Base-by-base conservation (phyloP, 2,113 vertebrate species). In the Microcebus griseorufus region DNA sequence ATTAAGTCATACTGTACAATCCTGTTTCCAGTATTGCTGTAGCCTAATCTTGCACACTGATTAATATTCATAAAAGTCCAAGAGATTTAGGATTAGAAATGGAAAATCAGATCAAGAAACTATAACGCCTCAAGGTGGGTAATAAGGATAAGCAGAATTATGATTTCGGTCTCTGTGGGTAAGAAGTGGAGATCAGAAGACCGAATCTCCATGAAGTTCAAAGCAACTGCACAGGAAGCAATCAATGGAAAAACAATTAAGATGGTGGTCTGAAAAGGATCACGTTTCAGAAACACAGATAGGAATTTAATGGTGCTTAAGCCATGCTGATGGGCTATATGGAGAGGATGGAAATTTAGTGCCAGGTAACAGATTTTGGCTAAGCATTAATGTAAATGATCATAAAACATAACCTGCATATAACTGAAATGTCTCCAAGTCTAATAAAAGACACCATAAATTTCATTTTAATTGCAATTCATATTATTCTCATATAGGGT, bases 71-170 rank as follows among this genome's bases (percentile, higher is more conserved):
- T 55, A 48, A 58, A 86, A 45, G 62, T 82, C 6, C 72, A n/a
- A n/a, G 45, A 37, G 67, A 73, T 58, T 95, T 88, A 90, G 88
- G 55, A 89, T 95, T 88, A 83, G 78, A 89, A 78, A 39, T n/a
- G 82, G 72, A 86, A 62, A 94, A 87, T 93, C 37, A 75, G 55
- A 86, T 70, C 39, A 89, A 94, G 55, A 93, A 78, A 69, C 32
- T 83, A 1, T 80, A 73, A 69, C 62, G 93, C 85, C 25, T 96
- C 20, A 73, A 88, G 72, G 51, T 90, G 48, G 65, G 29, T 81
- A 62, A 62, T 48, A 69, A 85, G 78, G 70, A 45, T 84, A 90
- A 90, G 45, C 27, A 62, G 72, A 93, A 82, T 91, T 65, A 60
- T 18, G 23, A 48, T 80, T 58, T 80, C 12, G 64, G 70, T 60